Evolutionary conservation across 2,797 vertebrate species (phyloP).

Genomic region (Anguilla obscura): DNA sequence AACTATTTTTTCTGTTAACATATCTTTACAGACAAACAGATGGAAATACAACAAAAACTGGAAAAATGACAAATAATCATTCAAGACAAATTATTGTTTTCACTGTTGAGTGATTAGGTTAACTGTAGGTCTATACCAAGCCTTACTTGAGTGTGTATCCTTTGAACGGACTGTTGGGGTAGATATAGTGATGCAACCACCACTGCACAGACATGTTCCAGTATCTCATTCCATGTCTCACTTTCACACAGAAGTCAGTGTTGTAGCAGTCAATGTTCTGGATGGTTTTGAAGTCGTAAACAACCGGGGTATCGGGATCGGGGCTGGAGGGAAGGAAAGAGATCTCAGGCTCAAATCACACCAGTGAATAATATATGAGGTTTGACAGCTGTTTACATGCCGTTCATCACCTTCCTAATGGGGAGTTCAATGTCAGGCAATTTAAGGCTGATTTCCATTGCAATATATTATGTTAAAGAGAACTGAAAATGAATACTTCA

Average conservation of each 20-base stretch:
- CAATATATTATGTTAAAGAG: background rate
- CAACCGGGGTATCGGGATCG: conserved; percentile 60
- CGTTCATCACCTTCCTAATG: background rate
- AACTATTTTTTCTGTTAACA: background rate
- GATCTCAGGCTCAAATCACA: background rate
- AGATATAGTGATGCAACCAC: conserved; percentile 92
- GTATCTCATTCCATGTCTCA: conserved; percentile 91
- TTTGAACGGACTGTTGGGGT: conserved; percentile 80
- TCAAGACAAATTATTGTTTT: background rate
- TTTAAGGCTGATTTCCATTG: background rate
- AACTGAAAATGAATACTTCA: background rate
- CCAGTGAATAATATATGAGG: background rate
- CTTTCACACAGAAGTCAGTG: conserved; percentile 88
- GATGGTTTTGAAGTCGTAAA: conserved; percentile 85
- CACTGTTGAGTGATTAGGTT: background rate
- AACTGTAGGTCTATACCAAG: background rate
- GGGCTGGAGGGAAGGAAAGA: conserved; percentile 49
- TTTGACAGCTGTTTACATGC: background rate
- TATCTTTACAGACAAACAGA: background rate
- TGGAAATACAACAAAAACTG: background rate
- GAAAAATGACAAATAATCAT: background rate
- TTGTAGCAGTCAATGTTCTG: conserved; percentile 90
- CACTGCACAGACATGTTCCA: conserved; percentile 97
- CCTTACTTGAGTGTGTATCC: conserved; percentile 81
- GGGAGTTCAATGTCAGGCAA: background rate